phyloP scores from a whole-genome alignment of 2,113 vertebrate genomes.

The Echinops telfairi region DNA sequence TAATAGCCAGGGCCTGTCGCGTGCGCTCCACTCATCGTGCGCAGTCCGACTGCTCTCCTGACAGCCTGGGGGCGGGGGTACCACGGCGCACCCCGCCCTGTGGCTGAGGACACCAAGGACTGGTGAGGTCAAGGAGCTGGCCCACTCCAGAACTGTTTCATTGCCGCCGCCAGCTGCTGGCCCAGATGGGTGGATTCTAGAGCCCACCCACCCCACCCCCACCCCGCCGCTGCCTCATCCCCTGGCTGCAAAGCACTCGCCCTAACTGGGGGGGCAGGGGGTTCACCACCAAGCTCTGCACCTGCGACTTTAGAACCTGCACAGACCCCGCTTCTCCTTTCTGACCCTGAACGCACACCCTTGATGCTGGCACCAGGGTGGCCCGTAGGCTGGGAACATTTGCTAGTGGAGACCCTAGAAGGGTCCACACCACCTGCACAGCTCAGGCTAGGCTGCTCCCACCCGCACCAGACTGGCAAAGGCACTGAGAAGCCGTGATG shows the following conservation, averaged over 20 bases:
- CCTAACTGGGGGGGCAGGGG: not conserved
- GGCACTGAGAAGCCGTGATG: not conserved
- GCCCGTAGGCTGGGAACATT: not conserved
- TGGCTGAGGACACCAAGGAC: not conserved
- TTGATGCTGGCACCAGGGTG: not conserved
- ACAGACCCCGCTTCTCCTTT: not conserved
- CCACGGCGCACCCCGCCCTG: not conserved
- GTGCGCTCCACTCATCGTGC: rapidly evolving
- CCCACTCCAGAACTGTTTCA: not conserved
- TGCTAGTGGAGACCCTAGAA: rapidly evolving
- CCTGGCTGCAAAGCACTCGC: not conserved
- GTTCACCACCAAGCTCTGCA: not conserved
- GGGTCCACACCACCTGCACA: rapidly evolving
- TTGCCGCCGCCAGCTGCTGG: too few relatives aligned
- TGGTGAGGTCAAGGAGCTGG: not conserved
- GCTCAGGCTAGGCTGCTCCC: too few relatives aligned
- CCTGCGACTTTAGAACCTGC: not conserved
- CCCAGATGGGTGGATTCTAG: not conserved
- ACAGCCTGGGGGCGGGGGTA: rapidly evolving
- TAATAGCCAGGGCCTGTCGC: not conserved
- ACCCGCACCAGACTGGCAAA: not conserved
- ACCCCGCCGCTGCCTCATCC: too few relatives aligned
- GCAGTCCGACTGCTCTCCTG: not conserved
- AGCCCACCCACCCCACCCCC: too few relatives aligned
- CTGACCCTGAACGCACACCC: not conserved